Evolutionary conservation across 2,888 invertebrate genomes (phyloP).

Genomic region (Pardosa pseudoannulata): DNA sequence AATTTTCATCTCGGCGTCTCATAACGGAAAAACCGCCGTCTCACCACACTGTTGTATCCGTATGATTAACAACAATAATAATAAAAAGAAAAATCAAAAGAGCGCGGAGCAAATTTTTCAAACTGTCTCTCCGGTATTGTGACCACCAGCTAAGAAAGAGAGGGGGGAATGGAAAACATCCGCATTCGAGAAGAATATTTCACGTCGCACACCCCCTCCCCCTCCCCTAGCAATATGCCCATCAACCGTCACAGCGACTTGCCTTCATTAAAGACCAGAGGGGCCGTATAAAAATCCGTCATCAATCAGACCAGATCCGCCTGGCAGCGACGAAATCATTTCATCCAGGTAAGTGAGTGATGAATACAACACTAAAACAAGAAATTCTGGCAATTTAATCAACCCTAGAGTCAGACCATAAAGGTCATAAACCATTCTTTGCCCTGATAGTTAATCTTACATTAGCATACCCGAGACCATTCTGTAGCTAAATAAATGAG

Average conservation of each 20-base stretch:
- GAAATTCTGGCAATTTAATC: too few species aligned
- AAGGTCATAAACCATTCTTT: too few species aligned
- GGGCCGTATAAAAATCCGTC: constrained; percentile 38
- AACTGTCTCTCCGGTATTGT: constrained; percentile 37
- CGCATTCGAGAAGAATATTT: constrained; percentile 65
- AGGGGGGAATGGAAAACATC: constrained; percentile 31
- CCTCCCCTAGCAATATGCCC: constrained; percentile 34
- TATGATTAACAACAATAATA: constrained; percentile 25
- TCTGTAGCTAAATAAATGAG: too few species aligned
- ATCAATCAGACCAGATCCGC: too few species aligned
- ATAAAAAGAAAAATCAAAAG: too few species aligned
- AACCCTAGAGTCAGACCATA: too few species aligned
- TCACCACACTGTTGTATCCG: not conserved
- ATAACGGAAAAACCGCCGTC: not conserved
- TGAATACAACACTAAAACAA: too few species aligned
- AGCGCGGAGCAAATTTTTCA: constrained; percentile 34
- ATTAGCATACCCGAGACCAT: too few species aligned
- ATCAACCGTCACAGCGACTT: constrained; percentile 63
- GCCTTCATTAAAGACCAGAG: constrained; percentile 61
- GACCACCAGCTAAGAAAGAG: constrained; percentile 51
- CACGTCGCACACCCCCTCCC: constrained; percentile 28
- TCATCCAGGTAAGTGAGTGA: too few species aligned
- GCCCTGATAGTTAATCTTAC: too few species aligned
- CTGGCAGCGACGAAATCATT: too few species aligned
- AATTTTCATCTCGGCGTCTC: not conserved